Percentiles rank a stretch among this genome's conserved stretches.
Conservation (phyloP, 2,113 vertebrate genomes). For the Ceratotherium simum region DNA sequence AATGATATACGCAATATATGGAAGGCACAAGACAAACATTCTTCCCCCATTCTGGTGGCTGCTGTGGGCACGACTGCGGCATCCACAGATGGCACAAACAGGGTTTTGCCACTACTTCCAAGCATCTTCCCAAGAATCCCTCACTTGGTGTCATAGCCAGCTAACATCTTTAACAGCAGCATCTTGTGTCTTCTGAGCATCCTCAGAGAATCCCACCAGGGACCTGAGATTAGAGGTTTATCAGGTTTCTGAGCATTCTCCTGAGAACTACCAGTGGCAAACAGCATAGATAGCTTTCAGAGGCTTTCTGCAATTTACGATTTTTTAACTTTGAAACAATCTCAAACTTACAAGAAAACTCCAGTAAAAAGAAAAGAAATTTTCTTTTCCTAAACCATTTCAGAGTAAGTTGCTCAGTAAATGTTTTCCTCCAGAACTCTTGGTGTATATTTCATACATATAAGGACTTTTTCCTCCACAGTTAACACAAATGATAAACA, state of each 20-base stretch:
- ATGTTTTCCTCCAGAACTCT: background rate
- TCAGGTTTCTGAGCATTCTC: background rate
- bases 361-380: background rate
- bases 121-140: background rate
- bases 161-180: background rate
- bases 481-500: background rate
- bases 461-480: background rate
- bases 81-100: background rate
- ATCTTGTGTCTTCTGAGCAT: background rate
- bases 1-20: background rate
- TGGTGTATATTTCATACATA: background rate
- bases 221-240: background rate
- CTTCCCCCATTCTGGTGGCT: background rate
- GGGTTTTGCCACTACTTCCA: background rate
- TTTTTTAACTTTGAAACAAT: background rate
- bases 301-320: background rate
- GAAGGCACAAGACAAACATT: background rate
- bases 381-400: background rate
- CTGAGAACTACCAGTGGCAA: background rate
- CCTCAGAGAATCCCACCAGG: background rate
- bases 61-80: background rate
- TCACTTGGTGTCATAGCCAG: background rate
- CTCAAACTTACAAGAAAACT: background rate
- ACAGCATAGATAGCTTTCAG: background rate
- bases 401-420: no score